Evolutionary conservation across 2,888 invertebrate species (phyloP).

Genomic region (Andrena minutula): DNA sequence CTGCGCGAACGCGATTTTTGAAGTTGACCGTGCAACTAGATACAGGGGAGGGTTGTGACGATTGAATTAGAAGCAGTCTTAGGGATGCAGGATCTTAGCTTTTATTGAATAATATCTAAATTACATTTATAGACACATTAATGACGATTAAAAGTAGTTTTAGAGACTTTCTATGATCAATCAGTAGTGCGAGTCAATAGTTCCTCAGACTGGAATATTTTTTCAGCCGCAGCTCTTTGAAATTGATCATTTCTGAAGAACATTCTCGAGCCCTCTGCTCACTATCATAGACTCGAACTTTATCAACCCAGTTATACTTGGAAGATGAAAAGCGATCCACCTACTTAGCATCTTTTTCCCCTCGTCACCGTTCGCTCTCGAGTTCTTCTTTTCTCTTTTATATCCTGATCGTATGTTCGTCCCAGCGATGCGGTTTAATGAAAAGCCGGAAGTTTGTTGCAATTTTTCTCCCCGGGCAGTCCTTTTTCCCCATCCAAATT

Average conservation of each 20-base stretch:
- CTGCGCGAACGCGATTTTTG: not conserved
- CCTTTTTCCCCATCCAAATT: conserved; percentile 45
- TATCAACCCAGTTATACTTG: conserved; percentile 2
- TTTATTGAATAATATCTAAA: too few species aligned
- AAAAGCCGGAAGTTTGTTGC: conserved; percentile 52
- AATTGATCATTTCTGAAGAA: not conserved
- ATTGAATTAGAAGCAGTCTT: too few species aligned
- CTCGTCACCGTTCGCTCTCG: not conserved
- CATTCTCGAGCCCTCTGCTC: not conserved
- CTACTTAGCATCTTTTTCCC: not conserved
- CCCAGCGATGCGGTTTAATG: conserved; percentile 43
- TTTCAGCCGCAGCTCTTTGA: not conserved
- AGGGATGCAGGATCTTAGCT: too few species aligned
- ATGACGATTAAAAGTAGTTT: too few species aligned
- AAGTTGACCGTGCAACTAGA: not conserved
- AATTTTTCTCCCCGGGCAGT: conserved; percentile 24
- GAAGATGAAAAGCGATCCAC: not conserved
- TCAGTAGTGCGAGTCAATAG: too few species aligned
- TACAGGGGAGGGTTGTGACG: too few species aligned
- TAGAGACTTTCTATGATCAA: too few species aligned
- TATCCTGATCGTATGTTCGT: conserved; percentile 11
- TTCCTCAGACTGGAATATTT: too few species aligned
- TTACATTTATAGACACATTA: too few species aligned
- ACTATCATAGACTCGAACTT: conserved; percentile 3
- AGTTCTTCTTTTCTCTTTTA: conserved; percentile 1